A percentile compares a stretch with the other conserved stretches of the same genome.
Evolutionary conservation across 30 jellyfish, hydroid and myxozoan species (phyloP).

Genomic region (Phacellophora camtschatica): DNA sequence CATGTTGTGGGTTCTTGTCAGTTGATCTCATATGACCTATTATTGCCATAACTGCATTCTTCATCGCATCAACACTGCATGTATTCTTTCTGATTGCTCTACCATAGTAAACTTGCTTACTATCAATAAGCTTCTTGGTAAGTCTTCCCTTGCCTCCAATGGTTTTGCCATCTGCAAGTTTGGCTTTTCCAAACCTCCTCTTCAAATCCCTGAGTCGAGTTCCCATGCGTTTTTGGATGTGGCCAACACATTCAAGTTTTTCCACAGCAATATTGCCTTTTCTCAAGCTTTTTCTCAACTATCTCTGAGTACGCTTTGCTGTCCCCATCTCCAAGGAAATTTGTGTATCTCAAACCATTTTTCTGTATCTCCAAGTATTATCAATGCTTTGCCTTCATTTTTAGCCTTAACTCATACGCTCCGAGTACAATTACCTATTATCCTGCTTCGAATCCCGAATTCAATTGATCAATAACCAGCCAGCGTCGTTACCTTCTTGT

Average conservation of each 20-base stretch:
- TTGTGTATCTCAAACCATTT: not conserved
- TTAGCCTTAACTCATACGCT: too few species aligned
- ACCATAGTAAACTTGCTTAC: conserved; percentile 11
- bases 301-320: not conserved
- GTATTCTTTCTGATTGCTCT: not conserved
- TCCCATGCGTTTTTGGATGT: not conserved
- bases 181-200: not conserved
- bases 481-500: too few species aligned
- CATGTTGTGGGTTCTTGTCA: not conserved
- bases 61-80: not conserved
- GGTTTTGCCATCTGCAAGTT: not conserved
- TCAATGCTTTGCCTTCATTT: too few species aligned
- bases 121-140: too few species aligned
- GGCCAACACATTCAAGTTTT: too few species aligned
- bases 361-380: too few species aligned
- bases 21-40: not conserved
- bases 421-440: too few species aligned
- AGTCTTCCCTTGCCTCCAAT: not conserved
- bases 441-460: too few species aligned
- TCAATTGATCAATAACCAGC: too few species aligned
- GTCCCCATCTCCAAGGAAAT: too few species aligned
- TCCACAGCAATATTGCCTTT: not conserved
- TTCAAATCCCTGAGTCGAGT: not conserved
- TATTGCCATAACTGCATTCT: not conserved
- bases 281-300: not conserved